phyloP scores from a whole-genome alignment of 2,888 invertebrate genomes.

The Theristus sp. region DNA sequence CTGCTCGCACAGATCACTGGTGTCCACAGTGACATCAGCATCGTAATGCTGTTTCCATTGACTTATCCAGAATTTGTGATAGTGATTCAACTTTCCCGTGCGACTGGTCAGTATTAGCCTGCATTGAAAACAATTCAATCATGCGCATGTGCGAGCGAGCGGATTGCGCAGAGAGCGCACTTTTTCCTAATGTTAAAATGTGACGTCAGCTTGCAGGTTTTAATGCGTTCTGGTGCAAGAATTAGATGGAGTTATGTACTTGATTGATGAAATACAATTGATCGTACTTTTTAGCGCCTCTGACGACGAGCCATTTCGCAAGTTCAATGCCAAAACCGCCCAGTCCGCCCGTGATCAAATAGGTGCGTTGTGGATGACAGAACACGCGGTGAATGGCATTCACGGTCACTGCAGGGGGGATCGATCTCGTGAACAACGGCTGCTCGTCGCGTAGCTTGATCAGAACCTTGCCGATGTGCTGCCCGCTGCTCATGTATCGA shows the following conservation, averaged over 20 bases:
- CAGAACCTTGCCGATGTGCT: conserved; percentile 85
- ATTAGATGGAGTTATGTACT: neutral
- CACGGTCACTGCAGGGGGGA: neutral
- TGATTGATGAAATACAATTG: neutral
- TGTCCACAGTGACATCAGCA: no score
- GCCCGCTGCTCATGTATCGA: conserved; percentile 77
- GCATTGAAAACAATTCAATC: no score
- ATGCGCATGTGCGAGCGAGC: no score
- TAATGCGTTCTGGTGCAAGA: neutral
- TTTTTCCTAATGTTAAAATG: no score
- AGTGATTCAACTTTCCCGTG: no score
- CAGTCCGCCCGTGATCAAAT: conserved; percentile 45
- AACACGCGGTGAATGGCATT: conserved; percentile 1
- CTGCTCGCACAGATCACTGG: conserved; percentile 1
- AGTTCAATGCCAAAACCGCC: conserved; percentile 87
- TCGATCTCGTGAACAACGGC: neutral
- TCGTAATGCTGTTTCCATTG: no score
- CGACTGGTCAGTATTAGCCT: no score
- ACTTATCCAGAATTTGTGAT: no score
- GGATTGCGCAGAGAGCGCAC: no score
- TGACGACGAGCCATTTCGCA: conserved; percentile 58
- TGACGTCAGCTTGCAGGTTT: neutral
- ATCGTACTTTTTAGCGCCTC: conserved; percentile 52
- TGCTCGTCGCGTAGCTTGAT: conserved; percentile 65
- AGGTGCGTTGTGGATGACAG: conserved; percentile 4